Conservation (phyloP, 2,888 invertebrate species). For the Heteromurus nitidus region DNA sequence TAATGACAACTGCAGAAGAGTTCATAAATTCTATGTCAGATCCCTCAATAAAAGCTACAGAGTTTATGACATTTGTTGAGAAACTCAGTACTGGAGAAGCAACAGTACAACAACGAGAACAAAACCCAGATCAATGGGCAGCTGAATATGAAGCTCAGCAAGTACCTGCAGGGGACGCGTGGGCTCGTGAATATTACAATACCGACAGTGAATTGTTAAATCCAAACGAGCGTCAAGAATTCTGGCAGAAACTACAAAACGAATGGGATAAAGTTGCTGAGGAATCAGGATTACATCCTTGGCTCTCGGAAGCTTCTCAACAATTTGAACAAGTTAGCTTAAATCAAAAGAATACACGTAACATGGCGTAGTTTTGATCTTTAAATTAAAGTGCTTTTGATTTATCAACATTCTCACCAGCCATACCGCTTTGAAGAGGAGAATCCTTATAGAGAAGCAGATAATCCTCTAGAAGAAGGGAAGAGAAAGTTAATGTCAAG, state of each 20-base stretch:
- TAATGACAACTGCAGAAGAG: constrained; percentile 68
- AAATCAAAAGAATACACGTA: too few relatives aligned
- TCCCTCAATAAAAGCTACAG: constrained; percentile 70
- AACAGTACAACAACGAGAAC: not conserved
- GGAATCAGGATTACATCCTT: constrained; percentile 79
- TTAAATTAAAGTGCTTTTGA: too few relatives aligned
- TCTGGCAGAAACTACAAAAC: constrained; percentile 82
- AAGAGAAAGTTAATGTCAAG: constrained; percentile 88
- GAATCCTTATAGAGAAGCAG: constrained; percentile 87
- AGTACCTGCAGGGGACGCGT: constrained; percentile 26
- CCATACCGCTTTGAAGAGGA: constrained; percentile 88
- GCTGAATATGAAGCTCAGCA: constrained; percentile 55
- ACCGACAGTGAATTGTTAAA: constrained; percentile 9
- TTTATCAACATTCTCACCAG: too few relatives aligned
- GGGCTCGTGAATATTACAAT: constrained; percentile 62
- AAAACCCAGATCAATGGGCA: constrained; percentile 52
- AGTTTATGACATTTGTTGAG: constrained; percentile 71
- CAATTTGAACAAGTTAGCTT: constrained; percentile 75
- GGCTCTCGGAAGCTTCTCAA: constrained; percentile 83
- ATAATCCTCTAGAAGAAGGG: constrained; percentile 89
- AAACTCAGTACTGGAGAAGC: constrained; percentile 68
- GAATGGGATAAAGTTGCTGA: constrained; percentile 86
- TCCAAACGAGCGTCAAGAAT: constrained; percentile 74
- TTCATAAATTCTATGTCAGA: constrained; percentile 64
- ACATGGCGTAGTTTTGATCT: too few relatives aligned